These are phyloP conservation scores for Scarus forsteni DNA, from an alignment of 2,797 vertebrate genomes.

Conservation along the genomic window DNA sequence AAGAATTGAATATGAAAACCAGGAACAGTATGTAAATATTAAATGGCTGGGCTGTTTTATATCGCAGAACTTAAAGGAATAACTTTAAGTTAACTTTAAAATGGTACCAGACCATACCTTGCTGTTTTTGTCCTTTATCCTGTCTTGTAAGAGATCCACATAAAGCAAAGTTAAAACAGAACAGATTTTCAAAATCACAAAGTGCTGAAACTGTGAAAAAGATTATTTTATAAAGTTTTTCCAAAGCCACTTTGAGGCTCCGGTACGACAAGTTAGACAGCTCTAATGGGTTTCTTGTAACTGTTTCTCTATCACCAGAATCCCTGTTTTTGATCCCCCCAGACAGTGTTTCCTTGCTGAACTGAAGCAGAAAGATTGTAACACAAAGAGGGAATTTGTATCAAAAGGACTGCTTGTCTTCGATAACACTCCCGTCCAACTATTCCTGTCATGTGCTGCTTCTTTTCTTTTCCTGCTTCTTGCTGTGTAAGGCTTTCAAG, in stretches of 20 bases:
- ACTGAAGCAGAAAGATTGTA: not conserved
- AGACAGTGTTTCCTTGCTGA: not conserved
- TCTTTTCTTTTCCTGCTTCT: not conserved
- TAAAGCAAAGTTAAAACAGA: not conserved
- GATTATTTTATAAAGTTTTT: not conserved
- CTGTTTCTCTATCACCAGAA: not conserved
- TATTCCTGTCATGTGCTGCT: not conserved
- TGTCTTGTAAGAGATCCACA: not conserved
- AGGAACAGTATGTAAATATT: no score
- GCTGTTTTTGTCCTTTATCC: not conserved
- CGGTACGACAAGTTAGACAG: not conserved
- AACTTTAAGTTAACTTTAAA: not conserved
- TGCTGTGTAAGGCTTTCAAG: constrained; percentile 15
- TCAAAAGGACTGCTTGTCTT: constrained; percentile 5
- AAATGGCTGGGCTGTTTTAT: not conserved
- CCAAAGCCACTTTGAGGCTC: not conserved
- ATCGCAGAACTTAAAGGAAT: not conserved
- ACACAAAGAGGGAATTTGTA: constrained; percentile 3
- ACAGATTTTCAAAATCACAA: not conserved
- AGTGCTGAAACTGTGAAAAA: not conserved
- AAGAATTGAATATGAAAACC: no score
- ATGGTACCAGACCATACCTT: not conserved
- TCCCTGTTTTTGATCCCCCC: constrained; percentile 6
- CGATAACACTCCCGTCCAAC: not conserved
- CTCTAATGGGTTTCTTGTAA: not conserved